Evolutionary conservation across 2,888 invertebrate genomes (phyloP).

Genomic region (Dryobota labecula): DNA sequence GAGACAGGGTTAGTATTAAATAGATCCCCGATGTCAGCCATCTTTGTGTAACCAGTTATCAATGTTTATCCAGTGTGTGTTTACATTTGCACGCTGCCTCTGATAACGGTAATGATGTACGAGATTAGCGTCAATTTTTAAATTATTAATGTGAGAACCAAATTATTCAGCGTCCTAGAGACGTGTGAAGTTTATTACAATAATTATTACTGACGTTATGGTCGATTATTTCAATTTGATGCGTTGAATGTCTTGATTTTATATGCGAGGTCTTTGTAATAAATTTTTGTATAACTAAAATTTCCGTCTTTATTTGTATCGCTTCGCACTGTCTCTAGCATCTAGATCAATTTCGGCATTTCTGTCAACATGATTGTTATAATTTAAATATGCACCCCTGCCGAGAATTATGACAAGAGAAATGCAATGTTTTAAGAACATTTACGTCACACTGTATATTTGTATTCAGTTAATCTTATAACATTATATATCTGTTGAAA

Average conservation of each 20-base stretch:
- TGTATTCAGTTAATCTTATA: slow-evolving; percentile 44
- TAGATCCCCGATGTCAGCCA: slow-evolving; percentile 73
- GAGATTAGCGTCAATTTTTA: slow-evolving; percentile 64
- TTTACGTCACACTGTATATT: slow-evolving; percentile 51
- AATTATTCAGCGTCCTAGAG: slow-evolving; percentile 40
- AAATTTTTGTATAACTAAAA: neutral
- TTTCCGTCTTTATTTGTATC: neutral
- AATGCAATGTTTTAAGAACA: slow-evolving; percentile 43
- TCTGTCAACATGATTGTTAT: slow-evolving; percentile 17
- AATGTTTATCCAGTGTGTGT: slow-evolving; percentile 80
- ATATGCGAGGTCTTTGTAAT: neutral
- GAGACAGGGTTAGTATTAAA: slow-evolving; percentile 57
- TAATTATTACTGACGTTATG: slow-evolving; percentile 8
- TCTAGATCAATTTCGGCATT: slow-evolving; percentile 7
- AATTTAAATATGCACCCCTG: slow-evolving; percentile 32
- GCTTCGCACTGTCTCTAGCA: neutral
- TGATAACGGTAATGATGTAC: slow-evolving; percentile 73
- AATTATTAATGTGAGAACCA: slow-evolving; percentile 56
- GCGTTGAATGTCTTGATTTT: slow-evolving; percentile 1
- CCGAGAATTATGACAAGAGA: slow-evolving; percentile 39
- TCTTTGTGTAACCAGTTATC: slow-evolving; percentile 82
- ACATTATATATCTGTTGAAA: slow-evolving; percentile 43
- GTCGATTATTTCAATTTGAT: neutral
- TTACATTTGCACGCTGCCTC: slow-evolving; percentile 76
- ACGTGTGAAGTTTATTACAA: slow-evolving; percentile 27